phyloP scores from a whole-genome alignment of 2,797 vertebrate genomes.

The Enteromius mattozi region DNA sequence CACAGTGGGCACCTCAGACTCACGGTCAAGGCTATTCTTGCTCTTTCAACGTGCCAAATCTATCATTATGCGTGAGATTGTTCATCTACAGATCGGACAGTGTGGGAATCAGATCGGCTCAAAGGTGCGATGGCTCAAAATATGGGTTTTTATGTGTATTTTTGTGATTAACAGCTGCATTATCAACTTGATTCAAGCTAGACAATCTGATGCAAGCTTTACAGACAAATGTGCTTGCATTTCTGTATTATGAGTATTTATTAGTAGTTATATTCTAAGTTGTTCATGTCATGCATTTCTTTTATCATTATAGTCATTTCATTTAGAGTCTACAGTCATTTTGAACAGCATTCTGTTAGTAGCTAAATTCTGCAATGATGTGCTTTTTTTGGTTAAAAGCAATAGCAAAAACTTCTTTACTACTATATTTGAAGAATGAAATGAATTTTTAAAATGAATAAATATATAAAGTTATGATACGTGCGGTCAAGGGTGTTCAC shows the following conservation, averaged over 20 bases:
- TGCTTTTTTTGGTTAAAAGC: neutral
- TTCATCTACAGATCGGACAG: conserved; percentile 97
- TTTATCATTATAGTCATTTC: neutral
- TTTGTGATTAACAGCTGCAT: neutral
- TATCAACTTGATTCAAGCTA: neutral
- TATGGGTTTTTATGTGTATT: conserved; percentile 8
- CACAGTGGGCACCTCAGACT: neutral
- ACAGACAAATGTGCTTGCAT: neutral
- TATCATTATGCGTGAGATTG: conserved; percentile 93
- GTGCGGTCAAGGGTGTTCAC: conserved; percentile 74
- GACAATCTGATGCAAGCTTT: neutral
- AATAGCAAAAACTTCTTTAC: neutral
- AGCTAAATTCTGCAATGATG: neutral
- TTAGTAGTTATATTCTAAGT: neutral
- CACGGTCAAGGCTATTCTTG: conserved; percentile 60
- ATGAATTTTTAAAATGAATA: neutral
- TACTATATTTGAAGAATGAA: neutral
- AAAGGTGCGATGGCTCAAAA: conserved; percentile 82
- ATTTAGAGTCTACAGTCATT: neutral
- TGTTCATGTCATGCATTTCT: neutral
- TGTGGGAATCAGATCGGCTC: conserved; percentile 97
- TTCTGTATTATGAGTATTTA: neutral
- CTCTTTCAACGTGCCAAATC: conserved; percentile 55
- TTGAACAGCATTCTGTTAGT: neutral
- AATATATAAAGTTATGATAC: conserved; percentile 33